Conservation (phyloP, 2,888 invertebrate genomes). For the Arctia plantaginis region DNA sequence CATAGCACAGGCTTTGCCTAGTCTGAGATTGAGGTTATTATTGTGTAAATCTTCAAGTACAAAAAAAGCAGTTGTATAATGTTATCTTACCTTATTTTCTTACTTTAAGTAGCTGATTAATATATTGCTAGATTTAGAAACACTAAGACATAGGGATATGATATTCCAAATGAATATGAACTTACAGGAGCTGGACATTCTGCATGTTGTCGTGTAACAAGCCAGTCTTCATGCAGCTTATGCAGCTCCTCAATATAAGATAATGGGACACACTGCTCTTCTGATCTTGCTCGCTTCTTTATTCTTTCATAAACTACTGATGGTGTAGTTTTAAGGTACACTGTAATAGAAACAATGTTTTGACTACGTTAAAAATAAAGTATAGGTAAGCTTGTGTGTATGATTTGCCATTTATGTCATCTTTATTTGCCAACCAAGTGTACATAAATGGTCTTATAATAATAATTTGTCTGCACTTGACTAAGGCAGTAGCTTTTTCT, state of each 20-base stretch:
- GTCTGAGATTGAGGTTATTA: no score
- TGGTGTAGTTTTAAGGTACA: conserved; percentile 89
- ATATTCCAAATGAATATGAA: conserved; percentile 15
- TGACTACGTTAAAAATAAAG: neutral
- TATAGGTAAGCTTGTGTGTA: neutral
- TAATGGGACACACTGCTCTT: conserved; percentile 93
- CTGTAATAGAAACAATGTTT: conserved; percentile 67
- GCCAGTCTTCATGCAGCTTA: conserved; percentile 91
- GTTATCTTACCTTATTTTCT: no score
- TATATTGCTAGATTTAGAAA: no score
- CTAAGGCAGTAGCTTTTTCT: no score
- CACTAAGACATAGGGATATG: neutral
- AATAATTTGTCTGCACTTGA: no score
- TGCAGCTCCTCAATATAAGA: conserved; percentile 93
- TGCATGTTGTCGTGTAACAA: conserved; percentile 86
- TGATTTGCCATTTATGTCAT: neutral
- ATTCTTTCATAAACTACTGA: conserved; percentile 90
- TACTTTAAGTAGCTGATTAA: no score
- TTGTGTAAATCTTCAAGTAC: no score
- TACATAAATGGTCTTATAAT: no score
- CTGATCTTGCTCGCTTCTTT: conserved; percentile 90
- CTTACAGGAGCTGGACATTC: conserved; percentile 89
- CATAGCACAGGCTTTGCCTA: no score
- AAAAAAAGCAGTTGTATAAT: no score
- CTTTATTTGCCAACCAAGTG: no score